These are phyloP conservation scores for Passer montanus DNA, from an alignment of 2,113 vertebrate species.

Conservation along the genomic window DNA sequence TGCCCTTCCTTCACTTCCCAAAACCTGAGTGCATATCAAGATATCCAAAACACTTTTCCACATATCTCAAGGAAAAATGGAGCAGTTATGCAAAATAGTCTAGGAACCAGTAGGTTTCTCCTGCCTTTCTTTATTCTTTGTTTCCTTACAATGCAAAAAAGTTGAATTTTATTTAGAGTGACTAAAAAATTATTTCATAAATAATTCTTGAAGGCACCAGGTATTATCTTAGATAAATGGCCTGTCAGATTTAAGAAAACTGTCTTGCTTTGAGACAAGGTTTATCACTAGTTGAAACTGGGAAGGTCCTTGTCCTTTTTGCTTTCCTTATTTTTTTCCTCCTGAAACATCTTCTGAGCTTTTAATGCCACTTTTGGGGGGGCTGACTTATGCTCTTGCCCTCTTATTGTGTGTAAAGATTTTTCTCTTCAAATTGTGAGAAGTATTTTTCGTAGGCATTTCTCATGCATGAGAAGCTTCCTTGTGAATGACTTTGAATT, in stretches of 20 bases:
- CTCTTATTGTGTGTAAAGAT: background rate
- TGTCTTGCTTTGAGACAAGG: background rate
- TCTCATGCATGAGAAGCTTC: background rate
- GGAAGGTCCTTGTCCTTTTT: background rate
- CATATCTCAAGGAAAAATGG: background rate
- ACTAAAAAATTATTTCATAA: background rate
- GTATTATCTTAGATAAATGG: background rate
- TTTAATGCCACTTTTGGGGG: background rate
- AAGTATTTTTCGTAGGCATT: background rate
- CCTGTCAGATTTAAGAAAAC: background rate
- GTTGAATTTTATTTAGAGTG: background rate
- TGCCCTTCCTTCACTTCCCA: background rate
- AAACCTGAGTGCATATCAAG: background rate
- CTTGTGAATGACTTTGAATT: background rate
- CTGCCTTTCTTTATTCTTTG: background rate
- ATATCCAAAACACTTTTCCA: background rate
- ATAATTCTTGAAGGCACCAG: background rate
- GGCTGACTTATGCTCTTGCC: background rate
- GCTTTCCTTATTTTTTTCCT: background rate
- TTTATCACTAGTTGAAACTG: background rate
- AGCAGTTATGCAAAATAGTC: background rate
- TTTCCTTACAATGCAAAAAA: background rate
- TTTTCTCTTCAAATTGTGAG: background rate
- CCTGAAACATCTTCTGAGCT: background rate
- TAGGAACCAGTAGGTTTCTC: background rate